These are phyloP conservation scores for Drosophila recens DNA, from an alignment of 2,888 invertebrate genomes.

Conservation along the genomic window DNA sequence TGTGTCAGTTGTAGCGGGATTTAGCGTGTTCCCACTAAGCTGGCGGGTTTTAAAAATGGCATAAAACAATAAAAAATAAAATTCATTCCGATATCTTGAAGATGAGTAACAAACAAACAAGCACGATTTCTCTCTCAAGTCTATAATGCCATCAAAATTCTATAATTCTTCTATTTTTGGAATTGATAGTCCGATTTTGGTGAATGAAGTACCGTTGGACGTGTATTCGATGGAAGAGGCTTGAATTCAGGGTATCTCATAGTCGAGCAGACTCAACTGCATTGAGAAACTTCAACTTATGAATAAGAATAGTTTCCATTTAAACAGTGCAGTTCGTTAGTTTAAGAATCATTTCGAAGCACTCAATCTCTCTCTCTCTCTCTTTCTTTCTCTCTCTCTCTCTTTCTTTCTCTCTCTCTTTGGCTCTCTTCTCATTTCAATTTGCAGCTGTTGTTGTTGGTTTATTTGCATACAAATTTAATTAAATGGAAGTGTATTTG, in stretches of 20 bases:
- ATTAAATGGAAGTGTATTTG: constrained; percentile 65
- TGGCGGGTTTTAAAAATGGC: too few relatives aligned
- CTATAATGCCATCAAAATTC: too few relatives aligned
- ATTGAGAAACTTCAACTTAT: too few relatives aligned
- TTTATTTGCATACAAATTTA: constrained; percentile 69
- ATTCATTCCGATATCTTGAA: too few relatives aligned
- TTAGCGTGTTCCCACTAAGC: too few relatives aligned
- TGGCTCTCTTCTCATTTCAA: neutral
- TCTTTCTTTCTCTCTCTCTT: neutral
- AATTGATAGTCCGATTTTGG: neutral
- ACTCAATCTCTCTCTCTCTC: neutral
- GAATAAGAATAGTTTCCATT: neutral
- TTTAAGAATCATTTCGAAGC: neutral
- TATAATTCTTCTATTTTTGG: too few relatives aligned
- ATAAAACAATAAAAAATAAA: too few relatives aligned
- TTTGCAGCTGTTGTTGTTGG: constrained; percentile 25
- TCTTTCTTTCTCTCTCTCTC: constrained; percentile 1
- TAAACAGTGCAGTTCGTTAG: neutral
- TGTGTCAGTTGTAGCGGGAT: too few relatives aligned
- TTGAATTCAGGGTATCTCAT: neutral
- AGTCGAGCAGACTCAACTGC: neutral
- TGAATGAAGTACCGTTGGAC: too few relatives aligned
- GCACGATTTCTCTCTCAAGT: too few relatives aligned
- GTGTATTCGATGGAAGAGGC: neutral
- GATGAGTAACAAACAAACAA: too few relatives aligned